These are phyloP conservation scores for Cossypha dichroa DNA, from an alignment of 2,797 vertebrate genomes.

Conservation along the genomic window DNA sequence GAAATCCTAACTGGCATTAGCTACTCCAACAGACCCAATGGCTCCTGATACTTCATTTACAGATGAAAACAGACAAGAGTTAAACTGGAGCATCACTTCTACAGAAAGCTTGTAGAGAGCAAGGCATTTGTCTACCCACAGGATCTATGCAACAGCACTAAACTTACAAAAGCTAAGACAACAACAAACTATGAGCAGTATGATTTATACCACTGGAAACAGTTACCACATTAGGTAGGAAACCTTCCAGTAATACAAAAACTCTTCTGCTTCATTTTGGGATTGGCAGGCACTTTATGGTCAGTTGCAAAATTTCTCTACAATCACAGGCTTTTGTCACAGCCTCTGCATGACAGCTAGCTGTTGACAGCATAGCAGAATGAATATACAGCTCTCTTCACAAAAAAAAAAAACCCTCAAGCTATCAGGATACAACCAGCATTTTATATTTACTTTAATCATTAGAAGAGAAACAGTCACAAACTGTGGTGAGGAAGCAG, in stretches of 20 bases:
- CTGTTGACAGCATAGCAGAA: background rate
- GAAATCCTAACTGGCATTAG: background rate
- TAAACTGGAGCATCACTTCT: background rate
- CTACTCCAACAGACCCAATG: background rate
- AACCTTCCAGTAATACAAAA: background rate
- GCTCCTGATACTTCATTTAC: background rate
- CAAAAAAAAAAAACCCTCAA: background rate
- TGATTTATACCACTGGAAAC: background rate
- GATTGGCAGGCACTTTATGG: background rate
- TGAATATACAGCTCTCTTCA: background rate
- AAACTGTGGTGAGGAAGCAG: background rate
- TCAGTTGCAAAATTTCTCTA: background rate
- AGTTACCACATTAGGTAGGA: background rate
- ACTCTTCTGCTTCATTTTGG: background rate
- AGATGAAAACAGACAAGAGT: background rate
- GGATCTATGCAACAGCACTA: background rate
- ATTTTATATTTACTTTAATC: background rate
- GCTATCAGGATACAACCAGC: background rate
- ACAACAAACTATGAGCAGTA: background rate
- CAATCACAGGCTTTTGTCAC: background rate
- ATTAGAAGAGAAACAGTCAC: background rate
- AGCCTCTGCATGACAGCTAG: background rate
- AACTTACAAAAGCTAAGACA: fast-evolving
- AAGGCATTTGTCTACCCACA: background rate
- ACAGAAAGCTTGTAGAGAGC: background rate